Evolutionary conservation across 2,888 invertebrate species (phyloP), one percentile per base, ranked within the genome.

Genomic region (Rhabditoides inermis): DNA sequence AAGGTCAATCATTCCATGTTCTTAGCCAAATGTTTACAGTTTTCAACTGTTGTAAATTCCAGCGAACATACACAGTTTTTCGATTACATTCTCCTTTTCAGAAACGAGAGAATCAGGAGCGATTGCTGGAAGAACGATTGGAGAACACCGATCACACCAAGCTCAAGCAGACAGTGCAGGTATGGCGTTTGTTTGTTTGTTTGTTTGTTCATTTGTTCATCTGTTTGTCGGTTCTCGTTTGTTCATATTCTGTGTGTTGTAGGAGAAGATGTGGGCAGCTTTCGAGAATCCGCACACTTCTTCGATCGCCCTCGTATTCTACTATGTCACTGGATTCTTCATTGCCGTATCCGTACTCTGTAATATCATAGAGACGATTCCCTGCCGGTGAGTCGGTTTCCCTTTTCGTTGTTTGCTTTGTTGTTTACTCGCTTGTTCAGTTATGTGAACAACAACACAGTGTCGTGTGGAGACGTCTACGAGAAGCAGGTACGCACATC

Each of bases 241-340:
- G 7, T 18, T 15, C 20, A 10, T 44, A 26, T 25, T 44, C 28
- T 20, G 20, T 44, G 25, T 10, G 15, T 56, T 68, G 15, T 56
- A 69, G 60, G 60, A 78, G 71, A 61, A 65, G 79, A 92, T 99
- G 92, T 98, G 98, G 98, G 83, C 94, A 72, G 95, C 98, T 45
- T 99, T 99, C 79, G 95, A 99, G 81, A 98, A 98, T 82, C 92
- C 98, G 28, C 95, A 98, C 81, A 91, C 91, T 56, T 91, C 92
- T 54, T 98, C 95, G 37, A 88, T 94, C 5, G 98, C 98, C n/a
- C 83, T 98, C 72, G 95, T 99, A 58, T 98, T 99, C 81, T 98
- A 98, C 81, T 98, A 98, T 81, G 98, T 98, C 57, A 98, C 98
- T 44, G 98, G 98, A 50, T 68, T 68, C 49, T 98, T 98, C 82